Evolutionary conservation across 2,888 invertebrate species (phyloP).

Genomic region (Chymomyza procnemis): DNA sequence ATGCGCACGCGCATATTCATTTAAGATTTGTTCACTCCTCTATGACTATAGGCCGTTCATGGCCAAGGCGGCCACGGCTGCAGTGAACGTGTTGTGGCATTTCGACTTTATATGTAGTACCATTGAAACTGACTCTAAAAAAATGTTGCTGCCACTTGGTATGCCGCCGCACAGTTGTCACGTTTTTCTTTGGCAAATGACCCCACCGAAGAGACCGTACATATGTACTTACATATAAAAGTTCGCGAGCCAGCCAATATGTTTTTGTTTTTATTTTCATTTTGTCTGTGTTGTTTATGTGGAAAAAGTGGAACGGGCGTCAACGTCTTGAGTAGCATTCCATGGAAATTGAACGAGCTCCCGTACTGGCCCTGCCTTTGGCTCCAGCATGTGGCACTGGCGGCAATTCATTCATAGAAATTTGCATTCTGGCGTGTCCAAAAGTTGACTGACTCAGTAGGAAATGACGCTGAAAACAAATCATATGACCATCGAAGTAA

Average conservation of each 20-base stretch:
- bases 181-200: slow-evolving; percentile 64
- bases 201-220: slow-evolving; percentile 31
- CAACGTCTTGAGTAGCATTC: neutral
- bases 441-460: neutral
- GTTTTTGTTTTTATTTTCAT: neutral
- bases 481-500: neutral
- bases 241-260: neutral
- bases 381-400: neutral
- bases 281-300: neutral
- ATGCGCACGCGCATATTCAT: neutral
- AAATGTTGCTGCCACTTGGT: slow-evolving; percentile 31
- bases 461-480: neutral
- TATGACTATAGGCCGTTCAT: slow-evolving; percentile 11
- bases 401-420: slow-evolving; percentile 6
- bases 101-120: neutral
- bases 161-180: slow-evolving; percentile 46
- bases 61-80: neutral
- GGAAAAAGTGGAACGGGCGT: neutral
- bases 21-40: neutral
- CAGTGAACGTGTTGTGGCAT: slow-evolving; percentile 4
- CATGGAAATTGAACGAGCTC: neutral
- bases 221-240: neutral
- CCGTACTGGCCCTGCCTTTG: neutral
- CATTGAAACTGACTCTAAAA: neutral
- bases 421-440: neutral